Evolutionary conservation across 2,113 vertebrate genomes (phyloP).

Genomic region (Pelecanus crispus): DNA sequence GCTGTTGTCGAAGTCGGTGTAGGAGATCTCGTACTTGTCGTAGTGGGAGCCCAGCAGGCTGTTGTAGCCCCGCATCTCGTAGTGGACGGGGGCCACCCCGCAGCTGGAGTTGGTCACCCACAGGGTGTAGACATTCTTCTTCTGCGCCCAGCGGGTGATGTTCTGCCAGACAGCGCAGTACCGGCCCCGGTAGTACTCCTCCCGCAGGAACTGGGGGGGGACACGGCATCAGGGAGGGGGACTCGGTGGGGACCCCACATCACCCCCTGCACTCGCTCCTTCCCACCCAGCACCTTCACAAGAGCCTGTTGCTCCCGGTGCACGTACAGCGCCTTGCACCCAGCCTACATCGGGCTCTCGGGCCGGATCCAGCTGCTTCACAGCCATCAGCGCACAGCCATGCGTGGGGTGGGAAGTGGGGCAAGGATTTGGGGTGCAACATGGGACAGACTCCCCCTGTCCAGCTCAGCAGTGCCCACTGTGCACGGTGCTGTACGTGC

Average conservation of each 20-base stretch:
- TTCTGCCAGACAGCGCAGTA: constrained; percentile 81
- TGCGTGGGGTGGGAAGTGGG: rapidly evolving
- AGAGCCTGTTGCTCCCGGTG: not conserved
- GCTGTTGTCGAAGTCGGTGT: constrained; percentile 67
- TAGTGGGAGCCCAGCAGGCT: constrained; percentile 80
- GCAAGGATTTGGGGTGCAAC: not conserved
- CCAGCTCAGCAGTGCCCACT: rapidly evolving
- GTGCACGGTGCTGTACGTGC: no score
- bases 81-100: constrained; percentile 67
- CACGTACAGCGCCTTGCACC: not conserved
- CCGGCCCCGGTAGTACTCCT: constrained; percentile 70
- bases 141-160: constrained; percentile 63
- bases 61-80: constrained; percentile 82
- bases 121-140: constrained; percentile 79
- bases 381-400: not conserved
- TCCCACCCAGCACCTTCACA: not conserved
- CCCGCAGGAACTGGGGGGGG: constrained; percentile 71
- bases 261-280: rapidly evolving
- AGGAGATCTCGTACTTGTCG: constrained; percentile 80
- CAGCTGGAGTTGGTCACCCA: constrained; percentile 73
- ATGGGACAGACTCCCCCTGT: not conserved
- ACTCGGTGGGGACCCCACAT: rapidly evolving
- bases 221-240: not conserved
- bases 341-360: rapidly evolving
- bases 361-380: rapidly evolving